Percentiles rank a stretch among this genome's conserved stretches.
Conservation (phyloP, 2,888 invertebrate species). For the Rhodophaea formosa region DNA sequence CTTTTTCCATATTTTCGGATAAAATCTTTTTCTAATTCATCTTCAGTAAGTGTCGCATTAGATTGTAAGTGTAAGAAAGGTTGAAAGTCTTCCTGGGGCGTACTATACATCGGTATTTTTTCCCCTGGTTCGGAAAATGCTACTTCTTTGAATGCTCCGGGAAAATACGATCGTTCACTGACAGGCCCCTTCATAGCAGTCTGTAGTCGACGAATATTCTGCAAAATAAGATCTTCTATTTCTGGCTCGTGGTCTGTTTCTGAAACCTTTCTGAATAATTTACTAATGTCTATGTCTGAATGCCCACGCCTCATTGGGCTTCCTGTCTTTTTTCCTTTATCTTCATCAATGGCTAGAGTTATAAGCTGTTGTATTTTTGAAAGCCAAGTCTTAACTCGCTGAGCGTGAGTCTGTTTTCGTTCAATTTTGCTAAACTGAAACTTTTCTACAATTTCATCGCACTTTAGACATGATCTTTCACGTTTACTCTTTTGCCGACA, state of each 20-base stretch:
- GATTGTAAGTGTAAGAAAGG: background rate
- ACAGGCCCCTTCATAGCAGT: background rate
- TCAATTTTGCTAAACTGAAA: constrained; percentile 41
- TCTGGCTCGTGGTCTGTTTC: constrained; percentile 18
- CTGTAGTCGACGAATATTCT: background rate
- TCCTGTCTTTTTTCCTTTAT: constrained; percentile 18
- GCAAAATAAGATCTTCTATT: constrained; percentile 15
- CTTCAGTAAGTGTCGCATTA: constrained; percentile 3
- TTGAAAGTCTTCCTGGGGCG: background rate
- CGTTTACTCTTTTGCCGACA: constrained; percentile 39
- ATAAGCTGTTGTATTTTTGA: constrained; percentile 34
- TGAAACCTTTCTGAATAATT: constrained; percentile 21
- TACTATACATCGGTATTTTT: background rate
- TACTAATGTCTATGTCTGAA: constrained; percentile 29
- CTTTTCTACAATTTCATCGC: constrained; percentile 47
- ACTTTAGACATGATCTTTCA: constrained; percentile 44
- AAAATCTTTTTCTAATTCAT: constrained; percentile 15
- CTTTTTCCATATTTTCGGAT: background rate
- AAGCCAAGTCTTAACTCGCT: constrained; percentile 36
- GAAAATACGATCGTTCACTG: constrained; percentile 1
- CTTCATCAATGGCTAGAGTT: constrained; percentile 24
- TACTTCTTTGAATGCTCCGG: background rate
- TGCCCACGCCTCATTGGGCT: constrained; percentile 16
- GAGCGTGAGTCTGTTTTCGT: constrained; percentile 29
- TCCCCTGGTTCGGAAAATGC: background rate